Conservation (phyloP, 2,888 invertebrate species). For the Ormyrus thymus region DNA sequence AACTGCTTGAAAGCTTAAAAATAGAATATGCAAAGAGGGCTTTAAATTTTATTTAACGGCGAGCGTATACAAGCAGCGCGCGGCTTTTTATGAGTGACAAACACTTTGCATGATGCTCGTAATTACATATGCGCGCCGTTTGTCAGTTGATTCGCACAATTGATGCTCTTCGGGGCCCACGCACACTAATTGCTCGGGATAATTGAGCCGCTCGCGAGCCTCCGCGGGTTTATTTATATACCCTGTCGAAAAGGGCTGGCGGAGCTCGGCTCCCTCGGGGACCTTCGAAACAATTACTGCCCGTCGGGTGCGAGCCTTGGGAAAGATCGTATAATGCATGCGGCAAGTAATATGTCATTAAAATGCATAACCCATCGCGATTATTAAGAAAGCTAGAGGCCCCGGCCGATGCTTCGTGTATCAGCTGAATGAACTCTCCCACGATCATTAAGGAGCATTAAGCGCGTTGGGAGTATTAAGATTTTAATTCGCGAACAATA, state of each 20-base stretch:
- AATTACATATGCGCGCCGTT: slow-evolving; percentile 42
- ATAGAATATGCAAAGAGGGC: not conserved
- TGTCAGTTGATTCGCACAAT: slow-evolving; percentile 51
- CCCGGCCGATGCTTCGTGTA: not conserved
- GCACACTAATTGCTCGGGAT: slow-evolving; percentile 47
- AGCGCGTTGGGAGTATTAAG: slow-evolving; percentile 8
- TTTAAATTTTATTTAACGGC: slow-evolving; percentile 5
- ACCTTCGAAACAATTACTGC: slow-evolving; percentile 51
- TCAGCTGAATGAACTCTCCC: slow-evolving; percentile 22
- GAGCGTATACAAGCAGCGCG: slow-evolving; percentile 2
- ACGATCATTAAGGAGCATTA: slow-evolving; percentile 33
- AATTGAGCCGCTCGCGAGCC: slow-evolving; percentile 38
- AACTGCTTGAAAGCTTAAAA: not conserved
- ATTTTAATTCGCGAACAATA: too few relatives aligned
- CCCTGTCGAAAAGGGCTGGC: slow-evolving; percentile 32
- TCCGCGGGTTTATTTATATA: slow-evolving; percentile 45
- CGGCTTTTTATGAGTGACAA: not conserved
- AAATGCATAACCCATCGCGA: slow-evolving; percentile 48
- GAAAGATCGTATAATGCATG: slow-evolving; percentile 36
- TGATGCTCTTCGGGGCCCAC: slow-evolving; percentile 39
- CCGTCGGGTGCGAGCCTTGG: slow-evolving; percentile 11
- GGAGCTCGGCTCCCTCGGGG: slow-evolving; percentile 20
- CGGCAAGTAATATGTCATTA: slow-evolving; percentile 34
- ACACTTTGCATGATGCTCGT: slow-evolving; percentile 29
- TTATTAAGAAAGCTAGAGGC: slow-evolving; percentile 43